phyloP scores from a whole-genome alignment of 1,140 invertebrate genomes.

The Riptortus pedestris region DNA sequence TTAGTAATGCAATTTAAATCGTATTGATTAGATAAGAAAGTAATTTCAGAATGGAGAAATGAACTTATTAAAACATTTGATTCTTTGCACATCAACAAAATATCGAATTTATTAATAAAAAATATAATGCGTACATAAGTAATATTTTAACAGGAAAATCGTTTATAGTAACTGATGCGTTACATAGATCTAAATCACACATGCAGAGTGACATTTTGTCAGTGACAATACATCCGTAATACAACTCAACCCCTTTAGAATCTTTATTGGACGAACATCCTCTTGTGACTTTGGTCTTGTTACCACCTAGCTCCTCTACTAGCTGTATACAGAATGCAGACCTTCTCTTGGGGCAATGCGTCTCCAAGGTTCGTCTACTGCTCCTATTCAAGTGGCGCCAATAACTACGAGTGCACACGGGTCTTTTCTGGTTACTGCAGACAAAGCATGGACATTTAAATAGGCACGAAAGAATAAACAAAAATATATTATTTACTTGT shows the following conservation, averaged over 20 bases:
- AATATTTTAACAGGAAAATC: neutral
- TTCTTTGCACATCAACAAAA: too few species aligned
- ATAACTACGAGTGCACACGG: neutral
- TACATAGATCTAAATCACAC: neutral
- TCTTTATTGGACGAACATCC: neutral
- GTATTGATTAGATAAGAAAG: too few species aligned
- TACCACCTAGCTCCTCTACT: neutral
- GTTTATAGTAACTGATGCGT: neutral
- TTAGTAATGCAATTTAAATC: too few species aligned
- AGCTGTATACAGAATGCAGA: neutral
- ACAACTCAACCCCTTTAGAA: neutral
- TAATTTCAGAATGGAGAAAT: too few species aligned
- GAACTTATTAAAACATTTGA: too few species aligned
- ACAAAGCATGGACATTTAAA: too few species aligned
- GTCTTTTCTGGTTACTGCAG: too few species aligned
- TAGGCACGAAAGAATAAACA: too few species aligned
- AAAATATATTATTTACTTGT: too few species aligned
- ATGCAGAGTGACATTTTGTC: neutral
- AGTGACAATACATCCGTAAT: neutral
- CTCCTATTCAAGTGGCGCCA: neutral
- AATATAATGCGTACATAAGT: neutral
- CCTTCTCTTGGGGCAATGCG: neutral
- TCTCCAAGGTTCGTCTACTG: neutral
- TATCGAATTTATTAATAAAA: too few species aligned
- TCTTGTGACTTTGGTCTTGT: neutral